Base-by-base conservation (phyloP, 2,888 invertebrate species). In the Pasiphila rectangulata region DNA sequence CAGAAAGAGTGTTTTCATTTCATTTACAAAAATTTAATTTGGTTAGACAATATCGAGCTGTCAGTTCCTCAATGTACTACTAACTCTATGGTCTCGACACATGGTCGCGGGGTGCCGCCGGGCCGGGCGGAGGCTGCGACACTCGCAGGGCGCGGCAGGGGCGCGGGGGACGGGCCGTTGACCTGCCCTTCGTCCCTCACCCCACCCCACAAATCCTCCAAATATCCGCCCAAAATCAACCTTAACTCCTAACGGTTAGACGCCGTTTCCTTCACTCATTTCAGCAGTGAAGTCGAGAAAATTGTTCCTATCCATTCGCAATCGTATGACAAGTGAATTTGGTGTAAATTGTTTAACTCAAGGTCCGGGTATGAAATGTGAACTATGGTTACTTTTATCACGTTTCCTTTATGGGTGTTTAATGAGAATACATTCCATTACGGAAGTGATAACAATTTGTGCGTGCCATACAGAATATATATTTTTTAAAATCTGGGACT, bases 241-340 rank as follows among this genome's bases (percentile, higher is more conserved):
- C 81, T 75, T 82, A 80, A 75, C 69, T 64, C 65, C 57, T 50
- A 61, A 49, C 48, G 30, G 40, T 62, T 68, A 76, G 69, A 75
- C 67, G 58, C 66, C 69, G 65, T 75, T 73, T 76, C 69, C 57
- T 56, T 48, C 58, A 65, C 71, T 58, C 49, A 64, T 61, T 62
- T 65, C 67, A 58, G 55, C 59, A 61, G 63, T 62, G 61, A 69
- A 73, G 66, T 75, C 62, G 75, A 71, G 75, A 79, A 79, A 79
- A 75, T 70, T 72, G 69, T 75, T 70, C 70, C 66, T 61, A 68
- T 73, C 71, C 67, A 72, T 75, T 77, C 67, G 67, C 69, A 71
- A 75, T 79, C 75, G 69, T 80, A 78, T 79, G 69, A 70, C 67
- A 66, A 76, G 69, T 69, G 69, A 74, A 72, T 69, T 75, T 69